A percentile compares a stretch with the other conserved stretches of the same genome.
Evolutionary conservation across 2,888 invertebrate species (phyloP).

Genomic region (Choreutis nemorana): DNA sequence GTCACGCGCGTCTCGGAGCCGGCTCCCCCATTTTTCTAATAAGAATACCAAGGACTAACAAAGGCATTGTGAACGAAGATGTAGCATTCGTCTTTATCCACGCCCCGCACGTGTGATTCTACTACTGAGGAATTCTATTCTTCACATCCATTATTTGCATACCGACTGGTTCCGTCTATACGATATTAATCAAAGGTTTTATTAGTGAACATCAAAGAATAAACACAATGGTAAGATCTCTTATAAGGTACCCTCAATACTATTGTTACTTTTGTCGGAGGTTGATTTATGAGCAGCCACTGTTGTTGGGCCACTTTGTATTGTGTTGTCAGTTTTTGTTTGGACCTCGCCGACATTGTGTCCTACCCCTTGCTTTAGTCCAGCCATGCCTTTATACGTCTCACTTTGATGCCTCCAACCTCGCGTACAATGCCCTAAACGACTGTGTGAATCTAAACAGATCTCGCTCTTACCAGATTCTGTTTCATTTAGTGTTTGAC

Average conservation of each 20-base stretch:
- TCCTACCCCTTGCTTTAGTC: constrained; percentile 54
- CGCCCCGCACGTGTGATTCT: constrained; percentile 51
- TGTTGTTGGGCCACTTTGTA: constrained; percentile 60
- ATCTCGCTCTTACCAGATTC: too few species aligned
- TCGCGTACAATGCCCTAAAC: constrained; percentile 39
- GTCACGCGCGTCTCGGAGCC: constrained; percentile 16
- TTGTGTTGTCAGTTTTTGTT: constrained; percentile 65
- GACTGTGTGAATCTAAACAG: constrained; percentile 24
- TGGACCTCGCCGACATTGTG: constrained; percentile 60
- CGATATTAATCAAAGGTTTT: constrained; percentile 68
- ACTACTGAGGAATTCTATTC: constrained; percentile 43
- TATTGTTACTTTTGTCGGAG: constrained; percentile 65
- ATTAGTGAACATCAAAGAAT: constrained; percentile 67
- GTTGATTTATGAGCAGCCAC: constrained; percentile 66
- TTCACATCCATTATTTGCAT: constrained; percentile 55
- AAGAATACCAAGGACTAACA: constrained; percentile 32
- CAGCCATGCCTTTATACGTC: constrained; percentile 58
- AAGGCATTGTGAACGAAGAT: constrained; percentile 47
- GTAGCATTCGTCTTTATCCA: constrained; percentile 51
- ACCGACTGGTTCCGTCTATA: constrained; percentile 60
- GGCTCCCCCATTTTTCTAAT: constrained; percentile 17
- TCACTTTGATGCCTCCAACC: constrained; percentile 57
- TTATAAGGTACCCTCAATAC: constrained; percentile 66
- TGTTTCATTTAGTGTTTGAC: too few species aligned
- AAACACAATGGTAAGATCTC: constrained; percentile 63